Percentiles rank a stretch among this genome's conserved stretches.
These are phyloP conservation scores for Bombyx mandarina DNA, from an alignment of 1,140 invertebrate species.

Conservation along the genomic window DNA sequence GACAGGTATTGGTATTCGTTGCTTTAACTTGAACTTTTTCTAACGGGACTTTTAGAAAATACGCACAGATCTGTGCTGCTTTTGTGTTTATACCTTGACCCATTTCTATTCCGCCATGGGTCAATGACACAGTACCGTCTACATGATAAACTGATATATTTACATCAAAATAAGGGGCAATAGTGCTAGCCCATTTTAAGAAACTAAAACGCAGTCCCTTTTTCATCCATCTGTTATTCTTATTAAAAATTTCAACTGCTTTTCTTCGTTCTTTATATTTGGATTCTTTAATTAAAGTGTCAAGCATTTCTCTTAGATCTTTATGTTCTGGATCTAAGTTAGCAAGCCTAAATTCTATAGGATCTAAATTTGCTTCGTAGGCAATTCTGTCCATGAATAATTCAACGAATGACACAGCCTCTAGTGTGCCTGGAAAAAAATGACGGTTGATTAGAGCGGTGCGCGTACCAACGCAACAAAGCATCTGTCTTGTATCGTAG, in stretches of 20 bases:
- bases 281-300: not conserved
- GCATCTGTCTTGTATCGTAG: too few relatives aligned
- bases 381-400: not conserved
- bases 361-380: not conserved
- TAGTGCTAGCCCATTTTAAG: constrained; percentile 72
- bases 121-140: constrained; percentile 83
- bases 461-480: too few relatives aligned
- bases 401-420: not conserved
- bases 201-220: constrained; percentile 79
- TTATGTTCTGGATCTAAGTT: not conserved
- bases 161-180: constrained; percentile 64
- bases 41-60: constrained; percentile 79
- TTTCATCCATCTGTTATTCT: constrained; percentile 83
- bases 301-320: not conserved
- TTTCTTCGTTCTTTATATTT: constrained; percentile 27
- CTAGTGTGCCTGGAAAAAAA: not conserved
- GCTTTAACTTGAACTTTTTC: constrained; percentile 68
- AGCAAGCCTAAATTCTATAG: not conserved
- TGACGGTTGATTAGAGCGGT: too few relatives aligned
- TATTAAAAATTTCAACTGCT: constrained; percentile 72
- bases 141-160: constrained; percentile 78
- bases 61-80: constrained; percentile 79
- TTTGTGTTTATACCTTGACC: constrained; percentile 82
- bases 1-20: not conserved
- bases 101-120: constrained; percentile 84